These are phyloP conservation scores for Nannospalax galili DNA, from an alignment of 2,113 vertebrate genomes.

Conservation along the genomic window DNA sequence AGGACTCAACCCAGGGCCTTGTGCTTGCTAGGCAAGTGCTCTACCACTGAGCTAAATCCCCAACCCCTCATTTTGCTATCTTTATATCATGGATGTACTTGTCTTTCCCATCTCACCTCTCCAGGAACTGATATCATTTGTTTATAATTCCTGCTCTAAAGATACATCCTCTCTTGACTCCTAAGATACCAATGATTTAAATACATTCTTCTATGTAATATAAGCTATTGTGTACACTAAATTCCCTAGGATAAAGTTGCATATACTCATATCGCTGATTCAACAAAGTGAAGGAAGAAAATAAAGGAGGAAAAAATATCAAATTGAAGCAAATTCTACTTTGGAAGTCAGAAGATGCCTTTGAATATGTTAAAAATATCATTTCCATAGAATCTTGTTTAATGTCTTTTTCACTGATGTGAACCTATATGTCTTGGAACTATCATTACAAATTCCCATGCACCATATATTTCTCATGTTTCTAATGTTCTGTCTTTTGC, in stretches of 20 bases:
- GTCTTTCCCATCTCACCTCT: background rate
- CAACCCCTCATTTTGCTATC: too few species aligned
- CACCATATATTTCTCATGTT: background rate
- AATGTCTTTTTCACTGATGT: background rate
- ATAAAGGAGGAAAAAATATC: background rate
- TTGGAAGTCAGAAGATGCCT: background rate
- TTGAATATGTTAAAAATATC: background rate
- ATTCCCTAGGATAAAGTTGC: background rate
- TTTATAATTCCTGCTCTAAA: background rate
- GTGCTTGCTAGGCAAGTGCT: too few species aligned
- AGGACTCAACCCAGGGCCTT: too few species aligned
- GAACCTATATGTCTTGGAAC: background rate
- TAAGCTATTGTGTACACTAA: background rate
- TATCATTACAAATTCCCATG: constrained; percentile 35
- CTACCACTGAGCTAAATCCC: too few species aligned
- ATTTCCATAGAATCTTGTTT: background rate
- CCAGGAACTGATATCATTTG: background rate
- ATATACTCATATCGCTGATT: constrained; percentile 17
- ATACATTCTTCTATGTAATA: background rate
- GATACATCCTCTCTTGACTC: background rate
- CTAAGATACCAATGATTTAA: background rate
- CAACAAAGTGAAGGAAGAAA: background rate
- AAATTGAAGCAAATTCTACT: background rate
- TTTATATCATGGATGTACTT: background rate
- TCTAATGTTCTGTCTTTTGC: background rate